Percentiles rank a stretch among this genome's conserved stretches.
These are phyloP conservation scores for Leistus spinibarbis DNA, from an alignment of 2,888 invertebrate species.

Conservation along the genomic window DNA sequence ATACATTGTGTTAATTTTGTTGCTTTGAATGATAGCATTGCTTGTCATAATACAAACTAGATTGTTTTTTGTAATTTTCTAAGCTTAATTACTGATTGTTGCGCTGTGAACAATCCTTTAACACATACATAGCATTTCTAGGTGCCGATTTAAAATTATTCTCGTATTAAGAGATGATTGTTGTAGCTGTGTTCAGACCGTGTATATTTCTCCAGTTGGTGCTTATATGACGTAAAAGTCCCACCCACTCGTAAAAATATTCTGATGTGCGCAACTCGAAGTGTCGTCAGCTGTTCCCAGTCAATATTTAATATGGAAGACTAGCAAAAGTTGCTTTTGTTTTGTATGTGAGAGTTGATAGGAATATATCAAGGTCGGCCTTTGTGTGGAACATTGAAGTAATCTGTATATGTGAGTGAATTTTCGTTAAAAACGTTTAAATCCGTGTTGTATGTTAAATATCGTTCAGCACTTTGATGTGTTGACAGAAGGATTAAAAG, in stretches of 20 bases:
- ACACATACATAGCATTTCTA: too few species aligned
- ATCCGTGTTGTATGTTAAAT: slow-evolving; percentile 55
- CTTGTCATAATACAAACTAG: too few species aligned
- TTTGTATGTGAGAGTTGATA: slow-evolving; percentile 44
- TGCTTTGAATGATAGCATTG: too few species aligned
- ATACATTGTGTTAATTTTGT: too few species aligned
- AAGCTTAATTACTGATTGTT: too few species aligned
- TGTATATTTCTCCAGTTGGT: too few species aligned
- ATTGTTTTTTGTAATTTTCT: too few species aligned
- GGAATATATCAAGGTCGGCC: slow-evolving; percentile 65
- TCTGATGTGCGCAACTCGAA: slow-evolving; percentile 41
- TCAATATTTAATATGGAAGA: slow-evolving; percentile 51
- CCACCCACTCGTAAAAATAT: neutral
- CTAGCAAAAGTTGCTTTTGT: slow-evolving; percentile 43
- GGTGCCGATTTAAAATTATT: too few species aligned
- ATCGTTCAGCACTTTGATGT: slow-evolving; percentile 46
- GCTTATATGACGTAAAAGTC: too few species aligned
- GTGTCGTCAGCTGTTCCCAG: slow-evolving; percentile 49
- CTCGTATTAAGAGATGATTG: too few species aligned
- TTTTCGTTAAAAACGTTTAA: slow-evolving; percentile 48
- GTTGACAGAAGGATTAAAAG: slow-evolving; percentile 45
- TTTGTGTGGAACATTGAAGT: slow-evolving; percentile 67
- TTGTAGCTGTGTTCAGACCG: too few species aligned
- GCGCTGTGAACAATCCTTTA: too few species aligned
- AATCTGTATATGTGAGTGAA: slow-evolving; percentile 50